These are phyloP conservation scores for Caradrina kadenii DNA, from an alignment of 2,888 invertebrate genomes.

Conservation along the genomic window DNA sequence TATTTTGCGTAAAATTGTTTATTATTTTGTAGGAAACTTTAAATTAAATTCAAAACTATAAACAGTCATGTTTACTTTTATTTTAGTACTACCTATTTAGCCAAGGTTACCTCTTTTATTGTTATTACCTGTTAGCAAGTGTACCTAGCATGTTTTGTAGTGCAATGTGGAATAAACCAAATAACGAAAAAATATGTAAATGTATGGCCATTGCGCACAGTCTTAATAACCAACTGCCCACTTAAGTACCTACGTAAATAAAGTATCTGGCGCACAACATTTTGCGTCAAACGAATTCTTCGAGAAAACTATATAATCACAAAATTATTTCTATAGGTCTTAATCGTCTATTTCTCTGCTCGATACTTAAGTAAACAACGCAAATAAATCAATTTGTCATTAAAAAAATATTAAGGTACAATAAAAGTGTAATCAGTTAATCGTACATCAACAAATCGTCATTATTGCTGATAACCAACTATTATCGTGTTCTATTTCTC, in stretches of 20 bases:
- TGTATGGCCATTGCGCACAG: constrained; percentile 24
- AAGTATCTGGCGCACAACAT: constrained; percentile 18
- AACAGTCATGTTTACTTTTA: not conserved
- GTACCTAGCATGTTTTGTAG: constrained; percentile 7
- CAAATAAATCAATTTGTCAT: constrained; percentile 30
- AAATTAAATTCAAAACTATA: not conserved
- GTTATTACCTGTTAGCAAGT: constrained; percentile 19
- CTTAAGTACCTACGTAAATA: constrained; percentile 2
- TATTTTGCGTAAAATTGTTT: not conserved
- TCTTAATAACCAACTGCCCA: not conserved
- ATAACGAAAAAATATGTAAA: constrained; percentile 45
- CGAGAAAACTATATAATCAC: constrained; percentile 19
- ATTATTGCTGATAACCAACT: constrained; percentile 38
- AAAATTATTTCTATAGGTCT: constrained; percentile 15
- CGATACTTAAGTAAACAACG: constrained; percentile 17
- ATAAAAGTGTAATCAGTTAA: constrained; percentile 36
- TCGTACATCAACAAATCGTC: constrained; percentile 16
- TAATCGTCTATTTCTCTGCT: constrained; percentile 33
- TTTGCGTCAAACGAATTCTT: constrained; percentile 40
- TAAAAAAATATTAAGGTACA: constrained; percentile 21
- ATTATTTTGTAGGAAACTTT: not conserved
- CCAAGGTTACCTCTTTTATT: constrained; percentile 34
- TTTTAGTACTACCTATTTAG: constrained; percentile 5
- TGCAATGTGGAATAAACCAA: constrained; percentile 17
- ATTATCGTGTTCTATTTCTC: constrained; percentile 35